A percentile compares a stretch with the other conserved stretches of the same genome.
Conservation (phyloP, 2,113 vertebrate species). For the Grus americana region DNA sequence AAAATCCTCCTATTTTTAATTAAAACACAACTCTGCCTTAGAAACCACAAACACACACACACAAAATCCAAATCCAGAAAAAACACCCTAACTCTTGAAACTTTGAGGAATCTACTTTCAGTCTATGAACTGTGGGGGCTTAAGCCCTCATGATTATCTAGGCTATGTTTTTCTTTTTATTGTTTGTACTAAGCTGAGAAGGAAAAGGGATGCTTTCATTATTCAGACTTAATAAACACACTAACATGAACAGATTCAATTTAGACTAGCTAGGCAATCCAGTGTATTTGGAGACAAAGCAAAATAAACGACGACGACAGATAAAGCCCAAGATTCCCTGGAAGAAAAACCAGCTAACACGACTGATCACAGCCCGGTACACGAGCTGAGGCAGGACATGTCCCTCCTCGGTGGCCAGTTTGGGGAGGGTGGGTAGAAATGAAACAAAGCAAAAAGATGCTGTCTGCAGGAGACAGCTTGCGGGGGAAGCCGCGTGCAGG, state of each 20-base stretch:
- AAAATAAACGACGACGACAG: neutral
- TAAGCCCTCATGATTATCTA: neutral
- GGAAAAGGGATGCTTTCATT: neutral
- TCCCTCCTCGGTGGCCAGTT: neutral
- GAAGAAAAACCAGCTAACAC: neutral
- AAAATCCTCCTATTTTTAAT: neutral
- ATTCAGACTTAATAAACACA: neutral
- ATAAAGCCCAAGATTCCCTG: neutral
- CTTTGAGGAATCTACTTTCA: neutral
- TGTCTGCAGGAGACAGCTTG: neutral
- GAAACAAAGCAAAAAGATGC: neutral
- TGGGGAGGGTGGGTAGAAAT: neutral
- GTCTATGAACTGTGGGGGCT: neutral
- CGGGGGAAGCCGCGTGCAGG: neutral
- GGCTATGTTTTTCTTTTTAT: neutral
- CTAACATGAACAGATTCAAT: neutral
- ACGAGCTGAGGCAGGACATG: neutral
- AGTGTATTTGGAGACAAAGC: neutral
- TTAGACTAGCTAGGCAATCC: neutral
- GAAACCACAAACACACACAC: fast-evolving
- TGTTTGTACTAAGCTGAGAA: neutral
- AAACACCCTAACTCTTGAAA: neutral
- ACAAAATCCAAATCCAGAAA: neutral
- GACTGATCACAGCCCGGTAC: neutral
- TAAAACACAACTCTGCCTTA: neutral